Percentiles rank a stretch among this genome's conserved stretches.
These are phyloP conservation scores for Rhinichthys osculus DNA, from an alignment of 2,797 vertebrate genomes.

Conservation along the genomic window DNA sequence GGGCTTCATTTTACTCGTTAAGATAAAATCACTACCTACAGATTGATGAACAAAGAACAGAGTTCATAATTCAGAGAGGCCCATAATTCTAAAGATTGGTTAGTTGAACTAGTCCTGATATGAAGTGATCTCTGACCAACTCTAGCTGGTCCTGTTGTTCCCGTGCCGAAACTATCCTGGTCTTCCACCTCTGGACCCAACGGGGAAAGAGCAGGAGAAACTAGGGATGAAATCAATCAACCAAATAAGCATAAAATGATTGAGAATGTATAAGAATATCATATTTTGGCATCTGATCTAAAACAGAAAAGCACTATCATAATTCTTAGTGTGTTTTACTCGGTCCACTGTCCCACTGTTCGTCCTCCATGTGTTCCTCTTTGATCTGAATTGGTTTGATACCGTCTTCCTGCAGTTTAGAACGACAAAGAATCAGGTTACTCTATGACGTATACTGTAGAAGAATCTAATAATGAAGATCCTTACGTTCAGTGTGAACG, in stretches of 20 bases:
- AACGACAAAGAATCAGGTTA: neutral
- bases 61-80: too few relatives aligned
- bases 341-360: constrained; percentile 35
- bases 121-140: constrained; percentile 15
- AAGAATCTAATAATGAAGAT: neutral
- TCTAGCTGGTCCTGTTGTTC: neutral
- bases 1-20: constrained; percentile 28
- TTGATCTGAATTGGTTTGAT: constrained; percentile 56
- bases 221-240: neutral
- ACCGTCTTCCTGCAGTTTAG: constrained; percentile 29
- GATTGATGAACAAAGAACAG: neutral
- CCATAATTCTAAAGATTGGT: neutral
- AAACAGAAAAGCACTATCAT: neutral
- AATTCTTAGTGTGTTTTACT: constrained; percentile 34
- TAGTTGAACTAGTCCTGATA: neutral
- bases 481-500: constrained; percentile 34
- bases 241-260: neutral
- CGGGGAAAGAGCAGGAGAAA: constrained; percentile 14
- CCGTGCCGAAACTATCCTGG: constrained; percentile 11
- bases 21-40: constrained; percentile 44
- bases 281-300: neutral
- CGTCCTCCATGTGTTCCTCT: constrained; percentile 58
- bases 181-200: constrained; percentile 12
- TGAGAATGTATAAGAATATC: neutral
- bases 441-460: too few relatives aligned